Base-by-base conservation (phyloP, 2,888 invertebrate genomes). In the Sphaerolaimus hirsutus region DNA sequence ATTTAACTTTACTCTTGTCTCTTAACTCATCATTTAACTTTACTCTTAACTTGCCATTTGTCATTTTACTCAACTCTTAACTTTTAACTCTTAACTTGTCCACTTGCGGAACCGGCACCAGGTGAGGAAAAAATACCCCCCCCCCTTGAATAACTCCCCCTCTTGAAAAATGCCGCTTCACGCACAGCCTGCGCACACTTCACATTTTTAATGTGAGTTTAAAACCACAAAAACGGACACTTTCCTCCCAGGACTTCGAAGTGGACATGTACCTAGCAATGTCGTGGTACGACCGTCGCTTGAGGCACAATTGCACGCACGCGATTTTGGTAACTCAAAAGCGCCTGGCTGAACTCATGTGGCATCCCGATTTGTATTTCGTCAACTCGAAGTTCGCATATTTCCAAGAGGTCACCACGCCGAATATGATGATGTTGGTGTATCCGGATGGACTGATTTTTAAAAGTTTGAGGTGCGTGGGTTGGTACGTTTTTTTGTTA, bases 251-350 rank as follows among this genome's bases (percentile, higher is more conserved):
- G 57, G 60, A 60, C 48, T 60, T 58, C 48, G 60, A 59, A 50
- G 57, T 61, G 41, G 61, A 61, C 49, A 58, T 58, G 55, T 61
- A 61, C 48, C 51, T 61, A 43, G 61, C 61, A 5, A 57, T 61
- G 58, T 59, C 58, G 10, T 61, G 61, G 58, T 58, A 55, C 44
- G 61, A 61, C 45, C 49, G 58, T 1, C 50, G 61, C 10, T 49
- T 61, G 19, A 52, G 54, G 2, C 61, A 61, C 52, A 62, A 61
- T 49, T 61, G 61, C 50, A 57, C 57, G 2, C 55, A 62, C 52
- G 61, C 61, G 12, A 58, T 61, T 43, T 49, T 61, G 45, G 54
- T 61, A 5, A 37, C 45, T 12, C 40, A 46, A 25, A 17, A 38
- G 23, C n/a, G 22, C 19, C 21, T 32, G n/a, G 38, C 48, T n/a